phyloP scores from a whole-genome alignment of 2,113 vertebrate species.

The Petrocephalus microphthalmus region DNA sequence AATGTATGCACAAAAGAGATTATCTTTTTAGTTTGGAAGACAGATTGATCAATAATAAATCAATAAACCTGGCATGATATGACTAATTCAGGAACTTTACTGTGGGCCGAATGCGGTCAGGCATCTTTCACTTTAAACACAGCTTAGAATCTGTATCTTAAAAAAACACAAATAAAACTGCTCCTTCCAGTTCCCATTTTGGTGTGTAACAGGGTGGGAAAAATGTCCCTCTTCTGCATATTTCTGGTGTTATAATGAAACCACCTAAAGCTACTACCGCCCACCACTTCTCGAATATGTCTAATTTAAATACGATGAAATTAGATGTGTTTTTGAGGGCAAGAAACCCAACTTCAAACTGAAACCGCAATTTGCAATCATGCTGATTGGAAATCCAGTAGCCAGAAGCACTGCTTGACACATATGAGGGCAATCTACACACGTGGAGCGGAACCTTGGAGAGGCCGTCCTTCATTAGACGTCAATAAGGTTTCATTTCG shows the following conservation, averaged over 20 bases:
- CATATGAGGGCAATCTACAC: neutral
- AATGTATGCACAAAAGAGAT: neutral
- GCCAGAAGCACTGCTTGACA: neutral
- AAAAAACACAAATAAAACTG: neutral
- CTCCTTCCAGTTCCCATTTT: neutral
- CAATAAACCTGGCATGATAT: neutral
- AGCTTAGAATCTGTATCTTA: neutral
- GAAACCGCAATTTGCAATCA: constrained; percentile 10
- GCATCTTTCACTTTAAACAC: neutral
- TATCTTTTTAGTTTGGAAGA: neutral
- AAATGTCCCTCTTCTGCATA: neutral
- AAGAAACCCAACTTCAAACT: constrained; percentile 1
- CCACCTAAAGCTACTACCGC: neutral
- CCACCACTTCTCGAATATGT: constrained; percentile 13
- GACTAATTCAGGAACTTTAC: neutral
- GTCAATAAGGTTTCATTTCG: neutral
- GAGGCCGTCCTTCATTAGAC: neutral
- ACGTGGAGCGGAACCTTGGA: neutral
- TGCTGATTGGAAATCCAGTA: neutral
- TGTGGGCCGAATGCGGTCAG: neutral
- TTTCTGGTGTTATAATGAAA: neutral
- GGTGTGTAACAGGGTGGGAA: neutral
- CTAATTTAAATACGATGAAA: constrained; percentile 9
- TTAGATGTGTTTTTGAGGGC: constrained; percentile 11
- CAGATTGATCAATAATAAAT: constrained; percentile 4